phyloP scores from a whole-genome alignment of 2,888 invertebrate species.

The Drosophila putrida region DNA sequence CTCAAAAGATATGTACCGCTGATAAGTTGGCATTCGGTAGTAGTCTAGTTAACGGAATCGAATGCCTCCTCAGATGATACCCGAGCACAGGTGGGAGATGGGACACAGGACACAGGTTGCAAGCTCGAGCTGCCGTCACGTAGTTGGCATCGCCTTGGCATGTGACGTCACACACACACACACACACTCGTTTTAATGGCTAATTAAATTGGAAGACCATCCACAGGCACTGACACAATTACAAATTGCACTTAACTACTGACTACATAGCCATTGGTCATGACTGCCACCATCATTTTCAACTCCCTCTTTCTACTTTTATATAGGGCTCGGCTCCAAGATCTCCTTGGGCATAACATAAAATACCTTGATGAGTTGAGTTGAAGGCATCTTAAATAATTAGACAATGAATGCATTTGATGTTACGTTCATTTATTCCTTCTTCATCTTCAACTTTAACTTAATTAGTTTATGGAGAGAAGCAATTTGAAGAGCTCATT shows the following conservation, averaged over 20 bases:
- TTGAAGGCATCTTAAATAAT: conserved; percentile 51
- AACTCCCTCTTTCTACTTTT: not conserved
- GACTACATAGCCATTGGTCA: conserved; percentile 53
- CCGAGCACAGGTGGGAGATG: not conserved
- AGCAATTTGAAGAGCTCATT: conserved; percentile 27
- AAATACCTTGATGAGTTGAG: conserved; percentile 23
- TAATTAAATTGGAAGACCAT: conserved; percentile 75
- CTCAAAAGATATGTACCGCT: conserved; percentile 47
- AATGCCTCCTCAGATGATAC: conserved; percentile 2
- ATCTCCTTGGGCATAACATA: conserved; percentile 23
- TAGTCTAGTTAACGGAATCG: conserved; percentile 18
- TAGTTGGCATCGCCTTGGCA: conserved; percentile 61
- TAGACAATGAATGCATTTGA: conserved; percentile 58
- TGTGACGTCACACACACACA: conserved; percentile 71
- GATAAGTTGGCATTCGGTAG: conserved; percentile 51
- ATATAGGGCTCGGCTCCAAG: conserved; percentile 52
- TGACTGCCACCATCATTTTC: conserved; percentile 1
- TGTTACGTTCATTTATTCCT: conserved; percentile 27
- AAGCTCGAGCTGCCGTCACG: conserved; percentile 55
- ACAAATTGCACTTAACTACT: conserved; percentile 78
- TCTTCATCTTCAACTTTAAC: conserved; percentile 13
- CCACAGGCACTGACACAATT: conserved; percentile 74
- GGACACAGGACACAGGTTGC: not conserved
- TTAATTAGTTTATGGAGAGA: conserved; percentile 51
- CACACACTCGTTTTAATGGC: conserved; percentile 67